phyloP scores from a whole-genome alignment of 2,888 invertebrate species.

The Habrosyne pyritoides region DNA sequence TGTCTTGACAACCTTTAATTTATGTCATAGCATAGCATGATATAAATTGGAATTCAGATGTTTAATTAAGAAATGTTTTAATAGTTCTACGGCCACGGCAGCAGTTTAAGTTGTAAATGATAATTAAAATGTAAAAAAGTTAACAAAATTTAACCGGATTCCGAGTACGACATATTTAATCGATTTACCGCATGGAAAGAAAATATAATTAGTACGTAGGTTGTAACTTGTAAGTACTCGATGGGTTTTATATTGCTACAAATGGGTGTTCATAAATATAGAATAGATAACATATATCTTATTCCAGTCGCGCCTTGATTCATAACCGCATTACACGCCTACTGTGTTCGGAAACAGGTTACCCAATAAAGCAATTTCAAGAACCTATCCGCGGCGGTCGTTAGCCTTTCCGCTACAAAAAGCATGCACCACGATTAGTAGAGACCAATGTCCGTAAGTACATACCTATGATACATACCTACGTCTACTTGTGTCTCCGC shows the following conservation, averaged over 20 bases:
- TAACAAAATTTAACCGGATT: constrained; percentile 35
- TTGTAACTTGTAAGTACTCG: constrained; percentile 21
- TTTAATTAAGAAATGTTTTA: constrained; percentile 46
- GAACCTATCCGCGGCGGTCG: constrained; percentile 71
- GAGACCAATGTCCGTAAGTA: constrained; percentile 52
- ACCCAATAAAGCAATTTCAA: constrained; percentile 78
- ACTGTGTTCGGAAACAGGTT: constrained; percentile 71
- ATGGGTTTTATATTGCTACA: constrained; percentile 26
- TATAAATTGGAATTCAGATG: constrained; percentile 36
- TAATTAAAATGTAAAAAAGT: constrained; percentile 36
- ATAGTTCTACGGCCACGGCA: constrained; percentile 37
- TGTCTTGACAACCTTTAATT: constrained; percentile 36
- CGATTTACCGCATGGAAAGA: constrained; percentile 42
- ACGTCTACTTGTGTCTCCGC: constrained; percentile 9
- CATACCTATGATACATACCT: constrained; percentile 16
- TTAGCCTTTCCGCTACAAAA: constrained; percentile 71
- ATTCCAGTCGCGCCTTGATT: constrained; percentile 60
- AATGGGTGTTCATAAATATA: constrained; percentile 40
- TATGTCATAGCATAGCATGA: constrained; percentile 23
- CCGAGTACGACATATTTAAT: constrained; percentile 36
- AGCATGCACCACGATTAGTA: constrained; percentile 61
- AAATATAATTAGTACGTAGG: constrained; percentile 45
- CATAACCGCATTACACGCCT: constrained; percentile 65
- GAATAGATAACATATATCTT: constrained; percentile 47
- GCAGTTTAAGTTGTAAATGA: constrained; percentile 44